These are phyloP conservation scores for Neelides folsomi DNA, from an alignment of 2,888 invertebrate genomes.

Conservation along the genomic window DNA sequence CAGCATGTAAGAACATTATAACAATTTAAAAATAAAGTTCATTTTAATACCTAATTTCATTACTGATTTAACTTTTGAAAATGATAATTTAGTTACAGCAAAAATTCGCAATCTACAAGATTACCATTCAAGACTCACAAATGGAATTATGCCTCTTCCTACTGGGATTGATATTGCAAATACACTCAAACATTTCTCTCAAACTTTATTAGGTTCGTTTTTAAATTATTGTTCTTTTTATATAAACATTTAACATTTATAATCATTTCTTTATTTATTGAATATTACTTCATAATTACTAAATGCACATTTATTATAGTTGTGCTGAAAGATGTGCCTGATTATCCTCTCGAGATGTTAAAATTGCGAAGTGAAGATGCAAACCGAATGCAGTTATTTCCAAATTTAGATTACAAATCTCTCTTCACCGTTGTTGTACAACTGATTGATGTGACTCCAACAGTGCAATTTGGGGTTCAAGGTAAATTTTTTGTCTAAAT, in stretches of 20 bases:
- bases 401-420: constrained; percentile 92
- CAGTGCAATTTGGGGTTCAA: constrained; percentile 74
- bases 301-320: constrained; percentile 45
- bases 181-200: constrained; percentile 94
- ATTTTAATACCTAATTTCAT: too few species aligned
- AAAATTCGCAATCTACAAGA: constrained; percentile 95
- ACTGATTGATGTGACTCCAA: constrained; percentile 83
- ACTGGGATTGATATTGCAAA: constrained; percentile 92
- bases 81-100: constrained; percentile 80
- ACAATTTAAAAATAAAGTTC: background rate
- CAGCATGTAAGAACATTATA: constrained; percentile 62
- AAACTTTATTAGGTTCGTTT: constrained; percentile 80
- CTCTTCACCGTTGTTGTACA: constrained; percentile 80
- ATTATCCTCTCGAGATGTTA: constrained; percentile 80
- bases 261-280: too few species aligned
- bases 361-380: constrained; percentile 73
- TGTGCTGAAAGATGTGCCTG: constrained; percentile 90
- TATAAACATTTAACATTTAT: too few species aligned
- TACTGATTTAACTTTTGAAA: too few species aligned
- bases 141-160: constrained; percentile 80
- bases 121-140: constrained; percentile 80
- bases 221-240: background rate
- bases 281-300: too few species aligned
- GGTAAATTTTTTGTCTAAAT: constrained; percentile 42
- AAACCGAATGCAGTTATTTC: constrained; percentile 78